phyloP scores from a whole-genome alignment of 2,113 vertebrate genomes.

The Thymallus thymallus region DNA sequence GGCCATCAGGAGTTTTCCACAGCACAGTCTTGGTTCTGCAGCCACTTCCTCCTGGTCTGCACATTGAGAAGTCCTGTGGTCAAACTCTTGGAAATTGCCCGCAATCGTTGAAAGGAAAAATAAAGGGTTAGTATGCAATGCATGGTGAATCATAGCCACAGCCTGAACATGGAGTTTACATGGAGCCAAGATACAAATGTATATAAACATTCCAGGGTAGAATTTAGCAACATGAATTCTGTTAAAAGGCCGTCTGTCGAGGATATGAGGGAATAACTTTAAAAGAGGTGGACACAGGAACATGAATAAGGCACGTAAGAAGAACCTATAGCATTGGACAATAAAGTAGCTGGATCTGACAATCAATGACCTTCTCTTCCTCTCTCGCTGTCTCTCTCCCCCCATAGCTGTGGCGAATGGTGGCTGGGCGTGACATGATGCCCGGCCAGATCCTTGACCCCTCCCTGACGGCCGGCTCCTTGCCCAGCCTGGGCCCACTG shows the following conservation, averaged over 20 bases:
- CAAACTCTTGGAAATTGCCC: constrained; percentile 38
- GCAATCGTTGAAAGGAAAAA: constrained; percentile 17
- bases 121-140: too few species aligned
- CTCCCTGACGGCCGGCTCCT: constrained; percentile 85
- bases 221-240: too few species aligned
- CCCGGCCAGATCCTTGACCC: constrained; percentile 96
- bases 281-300: too few species aligned
- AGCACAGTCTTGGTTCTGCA: constrained; percentile 41
- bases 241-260: too few species aligned
- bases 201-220: too few species aligned
- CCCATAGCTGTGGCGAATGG: constrained; percentile 53
- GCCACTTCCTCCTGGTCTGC: constrained; percentile 10
- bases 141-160: too few species aligned
- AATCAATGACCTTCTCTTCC: constrained; percentile 4
- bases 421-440: constrained; percentile 86
- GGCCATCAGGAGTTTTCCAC: constrained; percentile 32
- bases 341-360: neutral
- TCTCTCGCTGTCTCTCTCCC: constrained; percentile 4
- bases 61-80: constrained; percentile 51
- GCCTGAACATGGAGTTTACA: too few species aligned
- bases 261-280: too few species aligned
- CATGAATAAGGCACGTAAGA: too few species aligned
- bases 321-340: too few species aligned
- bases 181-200: too few species aligned
- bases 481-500: constrained; percentile 87